Percentiles rank a stretch among this genome's conserved stretches.
Conservation (phyloP, 1,140 invertebrate genomes). For the Arion vulgaris region DNA sequence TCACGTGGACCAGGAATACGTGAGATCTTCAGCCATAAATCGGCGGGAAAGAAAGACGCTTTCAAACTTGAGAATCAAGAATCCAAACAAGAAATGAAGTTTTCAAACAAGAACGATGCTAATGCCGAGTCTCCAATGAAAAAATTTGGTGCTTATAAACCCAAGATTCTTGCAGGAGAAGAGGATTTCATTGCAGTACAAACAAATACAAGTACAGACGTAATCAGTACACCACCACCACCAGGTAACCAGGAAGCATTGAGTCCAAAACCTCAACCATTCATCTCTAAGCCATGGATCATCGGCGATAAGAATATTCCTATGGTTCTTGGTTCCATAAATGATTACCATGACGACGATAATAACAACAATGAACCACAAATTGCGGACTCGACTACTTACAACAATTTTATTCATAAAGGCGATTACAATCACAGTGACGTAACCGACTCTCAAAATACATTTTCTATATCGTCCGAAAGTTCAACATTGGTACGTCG, state of each 20-base stretch:
- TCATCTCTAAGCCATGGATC: slow-evolving; percentile 29
- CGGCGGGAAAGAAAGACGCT: background rate
- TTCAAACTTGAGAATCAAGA: slow-evolving; percentile 41
- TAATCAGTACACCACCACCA: background rate
- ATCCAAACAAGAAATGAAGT: slow-evolving; percentile 28
- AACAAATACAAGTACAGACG: background rate
- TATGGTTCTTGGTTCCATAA: slow-evolving; percentile 28
- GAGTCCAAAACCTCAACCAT: background rate
- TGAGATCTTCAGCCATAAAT: slow-evolving; percentile 34
- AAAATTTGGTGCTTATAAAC: slow-evolving; percentile 43
- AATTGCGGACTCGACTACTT: background rate
- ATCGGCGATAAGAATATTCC: slow-evolving; percentile 43
- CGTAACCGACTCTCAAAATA: background rate
- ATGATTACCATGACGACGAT: slow-evolving; percentile 16
- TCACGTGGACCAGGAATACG: slow-evolving; percentile 23
- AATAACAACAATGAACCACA: background rate
- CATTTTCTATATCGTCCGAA: slow-evolving; percentile 10
- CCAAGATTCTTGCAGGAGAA: slow-evolving; percentile 37
- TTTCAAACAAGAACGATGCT: slow-evolving; percentile 29
- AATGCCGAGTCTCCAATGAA: slow-evolving; percentile 20
- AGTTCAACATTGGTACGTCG: background rate
- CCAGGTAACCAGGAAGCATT: background rate
- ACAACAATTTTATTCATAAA: background rate
- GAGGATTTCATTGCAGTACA: background rate
- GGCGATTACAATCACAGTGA: background rate